These are phyloP conservation scores for Lasioglossum lativentre DNA, from an alignment of 2,888 invertebrate genomes.

Conservation along the genomic window DNA sequence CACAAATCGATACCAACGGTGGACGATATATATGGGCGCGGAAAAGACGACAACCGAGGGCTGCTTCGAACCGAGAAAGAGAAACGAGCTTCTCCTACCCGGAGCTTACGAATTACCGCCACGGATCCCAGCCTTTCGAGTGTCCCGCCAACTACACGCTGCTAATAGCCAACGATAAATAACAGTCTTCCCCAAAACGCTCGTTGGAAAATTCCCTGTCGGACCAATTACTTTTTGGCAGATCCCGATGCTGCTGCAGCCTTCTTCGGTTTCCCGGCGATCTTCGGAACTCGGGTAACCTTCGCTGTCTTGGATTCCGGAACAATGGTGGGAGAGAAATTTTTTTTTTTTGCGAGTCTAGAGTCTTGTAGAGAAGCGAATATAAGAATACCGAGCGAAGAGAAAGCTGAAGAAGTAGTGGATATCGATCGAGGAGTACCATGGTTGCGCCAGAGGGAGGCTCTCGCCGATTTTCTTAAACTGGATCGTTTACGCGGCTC, in stretches of 20 bases:
- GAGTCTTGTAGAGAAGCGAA: neutral
- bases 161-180: neutral
- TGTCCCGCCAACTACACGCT: conserved; percentile 13
- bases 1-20: conserved; percentile 68
- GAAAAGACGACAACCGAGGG: conserved; percentile 51
- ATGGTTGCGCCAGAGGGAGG: conserved; percentile 6
- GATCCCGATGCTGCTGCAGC: neutral
- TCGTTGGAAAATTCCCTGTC: neutral
- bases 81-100: conserved; percentile 17
- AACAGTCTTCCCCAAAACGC: neutral
- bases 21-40: conserved; percentile 44
- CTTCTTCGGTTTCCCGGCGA: neutral
- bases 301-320: no score
- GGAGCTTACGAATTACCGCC: conserved; percentile 23
- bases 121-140: conserved; percentile 15
- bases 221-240: neutral
- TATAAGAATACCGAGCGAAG: neutral
- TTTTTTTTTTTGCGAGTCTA: neutral
- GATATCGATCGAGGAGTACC: conserved; percentile 23
- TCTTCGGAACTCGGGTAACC: neutral
- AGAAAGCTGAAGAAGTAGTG: neutral
- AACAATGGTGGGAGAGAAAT: no score
- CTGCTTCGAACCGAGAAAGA: conserved; percentile 14
- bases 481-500: conserved; percentile 10
- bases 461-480: conserved; percentile 20